A percentile compares a stretch with the other conserved stretches of the same genome.
These are phyloP conservation scores for Saxidomus purpurata DNA, from an alignment of 1,140 invertebrate species.

Conservation along the genomic window DNA sequence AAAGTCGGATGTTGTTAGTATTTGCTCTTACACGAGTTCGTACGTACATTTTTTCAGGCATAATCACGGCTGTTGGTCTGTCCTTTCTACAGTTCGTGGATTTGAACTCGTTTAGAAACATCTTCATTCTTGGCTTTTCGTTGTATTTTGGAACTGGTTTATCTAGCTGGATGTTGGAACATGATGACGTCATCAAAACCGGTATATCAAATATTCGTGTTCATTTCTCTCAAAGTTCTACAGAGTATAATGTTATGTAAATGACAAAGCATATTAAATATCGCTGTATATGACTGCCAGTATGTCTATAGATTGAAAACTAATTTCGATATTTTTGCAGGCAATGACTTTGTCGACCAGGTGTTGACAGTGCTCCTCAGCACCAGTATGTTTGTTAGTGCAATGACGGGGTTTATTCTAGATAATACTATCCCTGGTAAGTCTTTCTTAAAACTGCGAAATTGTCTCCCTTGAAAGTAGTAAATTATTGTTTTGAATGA, in stretches of 20 bases:
- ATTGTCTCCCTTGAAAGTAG: no score
- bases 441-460: no score
- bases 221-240: no score
- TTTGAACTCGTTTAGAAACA: slow-evolving; percentile 93
- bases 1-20: no score
- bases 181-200: slow-evolving; percentile 90
- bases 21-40: no score
- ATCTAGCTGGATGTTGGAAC: slow-evolving; percentile 90
- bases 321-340: slow-evolving; percentile 50
- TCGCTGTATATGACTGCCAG: neutral
- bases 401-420: slow-evolving; percentile 78
- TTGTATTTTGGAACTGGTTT: slow-evolving; percentile 94
- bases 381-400: slow-evolving; percentile 83
- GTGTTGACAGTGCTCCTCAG: slow-evolving; percentile 76
- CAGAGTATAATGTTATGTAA: no score
- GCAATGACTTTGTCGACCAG: slow-evolving; percentile 74
- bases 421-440: slow-evolving; percentile 84
- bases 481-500: no score
- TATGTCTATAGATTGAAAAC: no score
- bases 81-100: slow-evolving; percentile 94
- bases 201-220: slow-evolving; percentile 85
- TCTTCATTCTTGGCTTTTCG: slow-evolving; percentile 95
- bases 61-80: slow-evolving; percentile 86
- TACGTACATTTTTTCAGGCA: slow-evolving; percentile 72
- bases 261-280: neutral